Evolutionary conservation across 2,113 vertebrate species (phyloP).

Genomic region (Muntiacus muntjak): DNA sequence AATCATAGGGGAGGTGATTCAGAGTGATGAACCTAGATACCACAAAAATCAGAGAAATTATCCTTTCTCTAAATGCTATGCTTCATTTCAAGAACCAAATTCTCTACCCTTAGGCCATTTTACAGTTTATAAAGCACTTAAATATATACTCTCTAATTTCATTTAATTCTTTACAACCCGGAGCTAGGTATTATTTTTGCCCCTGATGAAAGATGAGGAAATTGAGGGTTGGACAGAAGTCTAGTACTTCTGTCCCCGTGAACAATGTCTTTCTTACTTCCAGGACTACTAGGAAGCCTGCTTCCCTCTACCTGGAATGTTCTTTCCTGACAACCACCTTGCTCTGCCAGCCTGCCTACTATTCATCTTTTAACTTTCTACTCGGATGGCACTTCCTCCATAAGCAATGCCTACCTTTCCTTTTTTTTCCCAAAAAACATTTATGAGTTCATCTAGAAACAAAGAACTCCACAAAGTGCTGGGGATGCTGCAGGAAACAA

Average conservation of each 20-base stretch:
- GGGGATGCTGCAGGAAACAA: neutral
- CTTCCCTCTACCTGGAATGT: neutral
- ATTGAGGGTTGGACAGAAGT: neutral
- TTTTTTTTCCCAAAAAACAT: neutral
- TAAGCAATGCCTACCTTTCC: neutral
- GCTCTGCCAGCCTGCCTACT: neutral
- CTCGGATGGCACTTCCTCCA: neutral
- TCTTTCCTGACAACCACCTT: neutral
- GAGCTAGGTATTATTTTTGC: neutral
- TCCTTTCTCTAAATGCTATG: neutral
- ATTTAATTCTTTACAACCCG: neutral
- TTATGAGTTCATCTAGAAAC: neutral
- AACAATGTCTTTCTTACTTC: neutral
- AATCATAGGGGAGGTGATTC: neutral
- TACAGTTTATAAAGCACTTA: neutral
- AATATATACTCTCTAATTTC: neutral
- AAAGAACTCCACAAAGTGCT: constrained; percentile 3
- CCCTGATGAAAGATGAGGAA: neutral
- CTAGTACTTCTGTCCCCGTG: neutral
- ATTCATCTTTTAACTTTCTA: neutral
- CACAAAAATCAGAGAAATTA: neutral
- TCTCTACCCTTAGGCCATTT: neutral
- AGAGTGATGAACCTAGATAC: neutral
- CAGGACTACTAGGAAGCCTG: neutral
- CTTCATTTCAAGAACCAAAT: neutral